Base-by-base conservation (phyloP, 1,140 invertebrate species). In the Archivesica marissinica region DNA sequence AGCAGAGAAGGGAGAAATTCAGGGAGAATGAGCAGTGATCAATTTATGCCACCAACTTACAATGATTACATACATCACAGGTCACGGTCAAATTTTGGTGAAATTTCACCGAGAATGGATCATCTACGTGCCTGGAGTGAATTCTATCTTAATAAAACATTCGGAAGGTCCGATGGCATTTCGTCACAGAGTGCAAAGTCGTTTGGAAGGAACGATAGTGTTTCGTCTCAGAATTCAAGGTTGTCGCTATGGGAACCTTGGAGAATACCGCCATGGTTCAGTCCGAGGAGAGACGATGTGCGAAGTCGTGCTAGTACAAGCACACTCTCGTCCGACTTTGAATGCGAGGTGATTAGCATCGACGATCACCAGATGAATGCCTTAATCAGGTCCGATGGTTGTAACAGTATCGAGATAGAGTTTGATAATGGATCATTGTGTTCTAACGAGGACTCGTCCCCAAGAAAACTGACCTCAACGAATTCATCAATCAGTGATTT, bases 341-440 rank as follows among this genome's bases (percentile, higher is more conserved):
- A 90, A 75, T 88, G 90, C 88, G 89, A 92, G 74, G 87, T 92
- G 35, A 91, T 91, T 41, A 88, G 87, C 56, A 91, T 92, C 75
- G 91, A 92, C 76, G 90, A 92, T 85, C 88, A 89, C 35, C 89
- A 90, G 72, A 87, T 92, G 85, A 91, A 90, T 86, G 90, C 90
- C 30, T 88, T 88, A 28, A 91, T 92, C 54, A 61, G 91, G 66
- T 90, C 90, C 2, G 90, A 90, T 84, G 91, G 90, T 30, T 88
- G 88, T 72, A 92, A 92, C 76, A 91, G 89, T 47, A 86, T 92
- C 33, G 90, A 91, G 54, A 92, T 92, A 56, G 91, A 92, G 79
- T 87, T 90, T 66, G 88, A 90, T 23, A 81, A 86, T 41, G 83
- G 79, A 68, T 87, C 88, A 15, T n/a, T 81, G 23, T 59, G 64